Conservation (phyloP, 2,888 invertebrate genomes). For the Scelioninae gen. 1 region DNA sequence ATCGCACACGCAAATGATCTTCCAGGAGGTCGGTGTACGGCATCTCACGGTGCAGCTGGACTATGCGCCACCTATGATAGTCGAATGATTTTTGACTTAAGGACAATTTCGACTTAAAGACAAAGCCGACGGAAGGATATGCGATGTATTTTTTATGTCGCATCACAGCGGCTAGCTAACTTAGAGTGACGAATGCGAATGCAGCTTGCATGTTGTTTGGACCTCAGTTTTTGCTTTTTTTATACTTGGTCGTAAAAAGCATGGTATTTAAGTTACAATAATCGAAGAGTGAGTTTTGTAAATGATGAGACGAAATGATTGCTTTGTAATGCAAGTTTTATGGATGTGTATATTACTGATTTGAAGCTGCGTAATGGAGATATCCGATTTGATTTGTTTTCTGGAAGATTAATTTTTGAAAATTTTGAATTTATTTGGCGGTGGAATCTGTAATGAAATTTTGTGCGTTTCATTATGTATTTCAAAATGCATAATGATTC, state of each 20-base stretch:
- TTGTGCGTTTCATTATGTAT: too few relatives aligned
- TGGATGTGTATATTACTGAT: too few relatives aligned
- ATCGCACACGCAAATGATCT: constrained; percentile 96
- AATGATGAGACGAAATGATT: too few relatives aligned
- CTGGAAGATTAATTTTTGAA: too few relatives aligned
- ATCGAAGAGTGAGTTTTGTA: too few relatives aligned
- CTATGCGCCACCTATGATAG: constrained; percentile 87
- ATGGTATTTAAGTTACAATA: background rate
- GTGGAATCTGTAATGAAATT: too few relatives aligned
- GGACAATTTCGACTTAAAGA: constrained; percentile 33
- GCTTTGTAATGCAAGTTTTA: too few relatives aligned
- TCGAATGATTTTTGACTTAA: constrained; percentile 40
- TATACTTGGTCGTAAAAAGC: constrained; percentile 32
- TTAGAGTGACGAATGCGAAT: constrained; percentile 34
- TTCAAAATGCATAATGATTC: too few relatives aligned
- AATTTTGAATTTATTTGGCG: too few relatives aligned
- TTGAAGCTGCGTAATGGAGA: too few relatives aligned
- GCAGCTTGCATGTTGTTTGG: constrained; percentile 51
- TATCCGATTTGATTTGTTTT: too few relatives aligned
- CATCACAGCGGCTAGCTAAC: constrained; percentile 24
- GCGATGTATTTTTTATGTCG: constrained; percentile 54
- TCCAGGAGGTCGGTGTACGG: constrained; percentile 95
- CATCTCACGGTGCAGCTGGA: constrained; percentile 97
- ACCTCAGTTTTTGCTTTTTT: constrained; percentile 14
- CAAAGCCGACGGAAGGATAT: constrained; percentile 7